Evolutionary conservation across 2,113 vertebrate species (phyloP), one percentile per base, ranked within the genome.

Genomic region (Oreotrochilus melanogaster): DNA sequence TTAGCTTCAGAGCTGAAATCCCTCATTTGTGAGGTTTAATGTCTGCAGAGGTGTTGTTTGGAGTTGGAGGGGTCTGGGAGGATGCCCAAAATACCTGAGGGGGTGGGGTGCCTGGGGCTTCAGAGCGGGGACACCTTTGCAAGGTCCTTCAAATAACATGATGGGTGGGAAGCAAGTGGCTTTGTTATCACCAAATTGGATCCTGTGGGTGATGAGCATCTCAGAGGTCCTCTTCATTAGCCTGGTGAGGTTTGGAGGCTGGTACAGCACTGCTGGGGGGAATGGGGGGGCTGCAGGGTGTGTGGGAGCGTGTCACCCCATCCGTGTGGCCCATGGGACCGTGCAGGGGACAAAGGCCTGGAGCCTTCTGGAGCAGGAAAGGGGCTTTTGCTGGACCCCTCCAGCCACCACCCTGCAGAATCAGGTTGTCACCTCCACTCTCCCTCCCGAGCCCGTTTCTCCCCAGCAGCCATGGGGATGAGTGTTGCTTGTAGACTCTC

Each of bases 141-240:
- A 33, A 1, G 5, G 23, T 22, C 72, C 45, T 60, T 66, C 30
- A 39, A 69, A 48, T 69, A 76, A 57, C 14, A 5, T 0, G 2
- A 22, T 24, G 37, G 4, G 9, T 8, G 7, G 31, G 43, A 74
- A 88, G 86, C 67, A 94, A 88, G 86, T 53, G 14, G 88, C 84
- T 92, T 57, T 57, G 22, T 14, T 60, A 30, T 65, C 67, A 56
- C 60, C 82, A 72, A 43, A 84, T 25, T 72, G 66, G n/a, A 53
- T 78, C 83, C 88, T 90, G 87, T 24, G 81, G 58, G 76, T 94
- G 71, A 95, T 97, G 69, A 45, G 48, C 78, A 45, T 57, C n/a
- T 16, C 47, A 58, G 87, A 91, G 67, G 47, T 92, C 28, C 11
- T 78, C 64, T 91, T 60, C 70, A 45, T 94, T 78, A 76, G 83